Evolutionary conservation across 2,797 vertebrate species (phyloP).

Genomic region (Melopsittacus undulatus): DNA sequence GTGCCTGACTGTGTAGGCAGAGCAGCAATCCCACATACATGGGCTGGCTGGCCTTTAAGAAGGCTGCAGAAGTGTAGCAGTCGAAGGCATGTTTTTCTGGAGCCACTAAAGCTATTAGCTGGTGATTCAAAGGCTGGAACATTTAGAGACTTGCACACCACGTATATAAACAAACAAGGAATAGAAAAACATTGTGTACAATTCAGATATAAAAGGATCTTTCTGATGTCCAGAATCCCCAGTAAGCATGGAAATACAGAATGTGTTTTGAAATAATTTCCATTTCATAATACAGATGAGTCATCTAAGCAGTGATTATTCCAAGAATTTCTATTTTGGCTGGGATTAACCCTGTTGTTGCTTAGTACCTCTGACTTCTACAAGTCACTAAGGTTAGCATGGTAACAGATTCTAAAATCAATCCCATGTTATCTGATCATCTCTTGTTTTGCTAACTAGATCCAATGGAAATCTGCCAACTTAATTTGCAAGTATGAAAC

Average conservation of each 20-base stretch:
- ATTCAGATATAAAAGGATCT: not conserved
- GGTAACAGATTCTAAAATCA: not conserved
- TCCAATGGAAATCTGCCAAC: not conserved
- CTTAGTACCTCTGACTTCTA: not conserved
- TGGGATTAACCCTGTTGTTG: not conserved
- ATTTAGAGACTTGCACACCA: not conserved
- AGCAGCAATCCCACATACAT: not conserved
- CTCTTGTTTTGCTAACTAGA: not conserved
- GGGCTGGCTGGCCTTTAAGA: not conserved
- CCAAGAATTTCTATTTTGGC: not conserved
- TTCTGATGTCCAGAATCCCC: slow-evolving; percentile 24
- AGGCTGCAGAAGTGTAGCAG: not conserved
- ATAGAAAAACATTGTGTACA: slow-evolving; percentile 20
- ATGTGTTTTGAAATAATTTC: slow-evolving; percentile 26
- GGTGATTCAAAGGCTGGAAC: slow-evolving; percentile 15
- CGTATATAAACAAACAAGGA: slow-evolving; percentile 1
- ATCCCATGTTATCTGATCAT: not conserved
- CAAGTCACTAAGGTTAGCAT: not conserved
- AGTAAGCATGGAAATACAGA: slow-evolving; percentile 17
- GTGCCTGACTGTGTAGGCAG: not conserved
- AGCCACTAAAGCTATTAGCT: not conserved
- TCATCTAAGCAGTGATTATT: not conserved
- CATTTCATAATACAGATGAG: slow-evolving; percentile 33
- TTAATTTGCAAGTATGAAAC: not conserved
- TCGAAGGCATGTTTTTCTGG: not conserved